These are phyloP conservation scores for Naja naja DNA, from an alignment of 2,113 vertebrate genomes.

Conservation along the genomic window DNA sequence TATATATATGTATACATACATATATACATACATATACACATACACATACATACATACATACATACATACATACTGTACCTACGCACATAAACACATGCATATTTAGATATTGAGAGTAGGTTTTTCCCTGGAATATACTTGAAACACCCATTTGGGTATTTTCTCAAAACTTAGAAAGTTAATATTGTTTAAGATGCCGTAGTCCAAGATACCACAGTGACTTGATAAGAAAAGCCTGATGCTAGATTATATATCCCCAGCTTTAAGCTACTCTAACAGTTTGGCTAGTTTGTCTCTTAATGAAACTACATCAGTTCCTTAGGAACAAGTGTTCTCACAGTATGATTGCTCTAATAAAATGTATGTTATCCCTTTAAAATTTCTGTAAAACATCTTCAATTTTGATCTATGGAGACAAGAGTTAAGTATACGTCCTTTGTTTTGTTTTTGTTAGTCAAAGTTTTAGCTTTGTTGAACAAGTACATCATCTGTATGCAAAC, in stretches of 20 bases:
- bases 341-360: constrained; percentile 13
- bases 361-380: constrained; percentile 14
- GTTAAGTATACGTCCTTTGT: constrained; percentile 36
- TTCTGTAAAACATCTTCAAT: constrained; percentile 34
- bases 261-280: constrained; percentile 20
- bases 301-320: constrained; percentile 28
- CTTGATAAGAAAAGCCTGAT: background rate
- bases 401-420: constrained; percentile 32
- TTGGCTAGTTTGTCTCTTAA: constrained; percentile 43
- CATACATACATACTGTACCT: background rate
- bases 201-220: background rate
- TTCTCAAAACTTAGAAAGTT: background rate
- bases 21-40: no score
- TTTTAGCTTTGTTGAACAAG: constrained; percentile 9
- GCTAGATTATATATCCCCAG: background rate
- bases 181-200: background rate
- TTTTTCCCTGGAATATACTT: background rate
- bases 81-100: background rate
- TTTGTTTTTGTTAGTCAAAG: constrained; percentile 23
- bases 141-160: background rate
- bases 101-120: background rate
- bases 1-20: no score
- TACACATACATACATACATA: no score
- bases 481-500: background rate
- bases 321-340: constrained; percentile 29